These are phyloP conservation scores for Chloroceryle inda DNA, from an alignment of 2,797 vertebrate genomes.

Conservation along the genomic window DNA sequence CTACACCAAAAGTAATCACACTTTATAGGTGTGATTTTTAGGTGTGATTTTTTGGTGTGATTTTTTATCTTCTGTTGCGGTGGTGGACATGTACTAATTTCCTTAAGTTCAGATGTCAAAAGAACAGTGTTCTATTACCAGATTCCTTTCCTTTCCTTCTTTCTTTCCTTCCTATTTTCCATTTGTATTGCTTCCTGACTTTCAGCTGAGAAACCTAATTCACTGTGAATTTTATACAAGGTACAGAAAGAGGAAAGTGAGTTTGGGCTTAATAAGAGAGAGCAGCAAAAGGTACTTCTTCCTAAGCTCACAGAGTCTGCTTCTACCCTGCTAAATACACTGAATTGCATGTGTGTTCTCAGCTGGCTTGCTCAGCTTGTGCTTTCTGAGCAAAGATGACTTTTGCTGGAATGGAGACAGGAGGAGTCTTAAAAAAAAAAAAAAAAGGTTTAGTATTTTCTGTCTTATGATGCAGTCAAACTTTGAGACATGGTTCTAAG, in stretches of 20 bases:
- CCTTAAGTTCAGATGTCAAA: not conserved
- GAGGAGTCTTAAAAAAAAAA: not conserved
- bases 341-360: not conserved
- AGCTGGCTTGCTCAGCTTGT: not conserved
- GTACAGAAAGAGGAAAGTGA: not conserved
- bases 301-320: not conserved
- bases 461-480: fast-evolving
- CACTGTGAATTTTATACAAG: not conserved
- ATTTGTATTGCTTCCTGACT: not conserved
- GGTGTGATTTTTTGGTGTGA: too few relatives aligned
- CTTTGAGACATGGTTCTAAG: not conserved
- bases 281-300: not conserved
- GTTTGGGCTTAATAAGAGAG: not conserved
- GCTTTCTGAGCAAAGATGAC: not conserved
- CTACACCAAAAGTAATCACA: not conserved
- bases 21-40: not conserved
- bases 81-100: not conserved
- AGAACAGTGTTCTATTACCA: not conserved
- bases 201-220: not conserved
- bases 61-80: not conserved
- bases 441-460: not conserved
- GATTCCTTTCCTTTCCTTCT: not conserved
- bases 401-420: not conserved
- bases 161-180: not conserved
- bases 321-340: not conserved